These are phyloP conservation scores for Trissolcus basalis DNA, from an alignment of 1,140 invertebrate species.

Conservation along the genomic window DNA sequence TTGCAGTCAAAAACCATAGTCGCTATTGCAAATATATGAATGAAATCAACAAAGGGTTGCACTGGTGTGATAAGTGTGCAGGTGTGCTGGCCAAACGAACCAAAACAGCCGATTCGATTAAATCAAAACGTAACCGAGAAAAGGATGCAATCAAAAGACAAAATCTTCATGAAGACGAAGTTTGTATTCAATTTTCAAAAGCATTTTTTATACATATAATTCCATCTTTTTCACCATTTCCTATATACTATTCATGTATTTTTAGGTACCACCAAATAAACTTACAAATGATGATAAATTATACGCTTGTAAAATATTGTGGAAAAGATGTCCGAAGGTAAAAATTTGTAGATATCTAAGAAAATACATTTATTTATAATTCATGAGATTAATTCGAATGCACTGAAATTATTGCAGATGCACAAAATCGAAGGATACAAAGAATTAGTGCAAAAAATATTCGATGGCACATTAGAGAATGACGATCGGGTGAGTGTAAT, in stretches of 20 bases:
- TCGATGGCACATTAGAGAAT: background rate
- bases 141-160: background rate
- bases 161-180: background rate
- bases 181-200: background rate
- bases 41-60: background rate
- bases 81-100: background rate
- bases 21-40: conserved; percentile 1
- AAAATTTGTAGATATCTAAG: too few species aligned
- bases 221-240: too few species aligned
- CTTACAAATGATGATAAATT: background rate
- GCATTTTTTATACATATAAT: background rate
- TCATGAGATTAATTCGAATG: background rate
- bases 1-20: background rate
- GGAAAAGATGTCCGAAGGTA: background rate
- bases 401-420: background rate
- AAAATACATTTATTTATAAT: background rate
- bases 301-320: background rate
- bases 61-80: background rate
- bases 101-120: background rate
- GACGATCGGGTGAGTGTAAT: background rate
- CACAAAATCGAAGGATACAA: background rate
- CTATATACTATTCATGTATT: background rate
- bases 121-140: background rate
- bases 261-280: background rate
- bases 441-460: background rate